These are phyloP conservation scores for Platichthys flesus DNA, from an alignment of 2,113 vertebrate species.

Conservation along the genomic window DNA sequence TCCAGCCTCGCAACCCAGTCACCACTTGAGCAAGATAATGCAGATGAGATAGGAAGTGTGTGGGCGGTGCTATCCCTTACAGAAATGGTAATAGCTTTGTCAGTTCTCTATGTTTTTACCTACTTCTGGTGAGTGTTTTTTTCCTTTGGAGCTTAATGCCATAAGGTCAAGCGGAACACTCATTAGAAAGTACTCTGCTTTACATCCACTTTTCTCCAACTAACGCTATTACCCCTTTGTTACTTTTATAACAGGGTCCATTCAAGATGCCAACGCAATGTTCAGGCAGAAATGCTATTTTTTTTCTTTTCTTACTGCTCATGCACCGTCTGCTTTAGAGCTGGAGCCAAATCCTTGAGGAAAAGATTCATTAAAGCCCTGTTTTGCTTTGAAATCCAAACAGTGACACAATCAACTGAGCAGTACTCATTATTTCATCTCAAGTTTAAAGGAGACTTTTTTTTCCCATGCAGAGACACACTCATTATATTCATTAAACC, in stretches of 20 bases:
- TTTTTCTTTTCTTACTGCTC: slow-evolving; percentile 24
- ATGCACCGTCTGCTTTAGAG: slow-evolving; percentile 35
- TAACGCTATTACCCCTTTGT: slow-evolving; percentile 46
- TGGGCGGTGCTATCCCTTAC: slow-evolving; percentile 68
- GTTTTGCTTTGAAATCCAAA: slow-evolving; percentile 53
- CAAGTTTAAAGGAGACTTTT: slow-evolving; percentile 13
- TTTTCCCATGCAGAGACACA: slow-evolving; percentile 15
- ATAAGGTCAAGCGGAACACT: slow-evolving; percentile 54
- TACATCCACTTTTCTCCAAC: slow-evolving; percentile 18
- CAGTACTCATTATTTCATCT: slow-evolving; percentile 39
- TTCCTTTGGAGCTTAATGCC: slow-evolving; percentile 61
- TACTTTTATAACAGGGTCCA: slow-evolving; percentile 34
- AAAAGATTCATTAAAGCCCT: slow-evolving; percentile 66
- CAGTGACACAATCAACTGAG: slow-evolving; percentile 28
- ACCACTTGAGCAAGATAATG: slow-evolving; percentile 46
- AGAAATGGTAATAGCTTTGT: slow-evolving; percentile 76
- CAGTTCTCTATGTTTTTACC: slow-evolving; percentile 70
- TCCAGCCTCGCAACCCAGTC: slow-evolving; percentile 19
- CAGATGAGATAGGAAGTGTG: slow-evolving; percentile 42
- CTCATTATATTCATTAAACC: slow-evolving; percentile 19
- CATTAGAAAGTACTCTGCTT: slow-evolving; percentile 65
- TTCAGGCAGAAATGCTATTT: slow-evolving; percentile 31
- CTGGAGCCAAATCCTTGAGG: slow-evolving; percentile 35
- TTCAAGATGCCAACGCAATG: slow-evolving; percentile 33
- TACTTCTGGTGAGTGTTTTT: slow-evolving; percentile 58